These are phyloP conservation scores for Perca fluviatilis DNA, from an alignment of 2,113 vertebrate species.

Conservation along the genomic window DNA sequence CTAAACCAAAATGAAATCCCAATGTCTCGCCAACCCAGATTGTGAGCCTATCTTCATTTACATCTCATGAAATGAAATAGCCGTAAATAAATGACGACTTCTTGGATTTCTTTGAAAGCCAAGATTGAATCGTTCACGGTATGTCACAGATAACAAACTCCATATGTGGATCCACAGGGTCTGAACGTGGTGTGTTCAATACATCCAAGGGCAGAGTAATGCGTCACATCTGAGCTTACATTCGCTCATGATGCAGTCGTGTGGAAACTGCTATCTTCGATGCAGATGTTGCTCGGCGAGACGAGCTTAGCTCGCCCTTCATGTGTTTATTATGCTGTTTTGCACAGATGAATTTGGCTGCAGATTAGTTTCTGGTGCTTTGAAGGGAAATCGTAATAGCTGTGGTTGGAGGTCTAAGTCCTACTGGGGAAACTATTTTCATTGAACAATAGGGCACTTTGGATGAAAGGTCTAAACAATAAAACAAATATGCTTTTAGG, in stretches of 20 bases:
- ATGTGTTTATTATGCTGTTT: neutral
- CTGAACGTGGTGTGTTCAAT: neutral
- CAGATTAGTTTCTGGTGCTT: neutral
- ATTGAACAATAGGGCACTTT: neutral
- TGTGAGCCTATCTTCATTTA: neutral
- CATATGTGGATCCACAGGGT: slow-evolving; percentile 38
- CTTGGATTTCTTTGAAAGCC: slow-evolving; percentile 19
- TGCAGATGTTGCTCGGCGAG: slow-evolving; percentile 1
- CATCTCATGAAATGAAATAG: neutral
- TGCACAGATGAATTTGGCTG: neutral
- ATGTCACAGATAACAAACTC: slow-evolving; percentile 25
- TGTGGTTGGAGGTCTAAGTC: neutral
- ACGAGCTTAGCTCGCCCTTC: neutral
- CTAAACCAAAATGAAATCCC: neutral
- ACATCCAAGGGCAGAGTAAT: neutral
- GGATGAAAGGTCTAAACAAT: no score
- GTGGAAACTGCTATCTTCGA: neutral
- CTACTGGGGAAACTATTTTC: neutral
- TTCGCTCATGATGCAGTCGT: neutral
- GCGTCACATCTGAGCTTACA: neutral
- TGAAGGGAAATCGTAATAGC: no score
- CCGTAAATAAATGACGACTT: slow-evolving; percentile 5
- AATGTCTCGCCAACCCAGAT: no score
- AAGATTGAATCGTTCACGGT: neutral
- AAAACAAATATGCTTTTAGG: neutral